Base-by-base conservation (phyloP, 2,888 invertebrate species). In the Patella caerulea region DNA sequence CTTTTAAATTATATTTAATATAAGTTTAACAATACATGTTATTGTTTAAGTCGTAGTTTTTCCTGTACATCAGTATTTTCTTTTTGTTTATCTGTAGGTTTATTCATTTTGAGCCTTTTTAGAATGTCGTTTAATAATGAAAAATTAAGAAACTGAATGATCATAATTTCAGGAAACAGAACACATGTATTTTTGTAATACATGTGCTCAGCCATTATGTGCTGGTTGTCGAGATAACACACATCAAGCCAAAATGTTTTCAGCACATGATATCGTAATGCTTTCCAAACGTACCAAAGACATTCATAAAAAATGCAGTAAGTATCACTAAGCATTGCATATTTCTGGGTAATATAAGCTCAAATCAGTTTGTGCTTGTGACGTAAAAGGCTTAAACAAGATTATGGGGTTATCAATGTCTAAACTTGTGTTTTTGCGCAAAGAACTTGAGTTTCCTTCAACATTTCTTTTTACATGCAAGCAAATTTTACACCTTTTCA, bases 101-200 rank as follows among this genome's bases (percentile, higher is more conserved):
- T 19, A 14, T 45, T 5, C 15, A 15, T 24, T n/a, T 56, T 0
- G 14, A n/a, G n/a, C 17, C 55, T 17, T 45, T 45, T 7, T 9
- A 45, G 45, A 45, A 45, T 45, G 45, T 45, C 45, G 7, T 45
- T 45, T 45, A 45, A 9, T 45, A 45, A 45, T 45, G 9, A 45
- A 7, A 45, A 7, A 45, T 45, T 5, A 45, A 45, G 45, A 45
- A 45, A 45, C 45, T 45, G 45, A 45, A 45, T 45, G 45, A 45
- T 45, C 45, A 45, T 45, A 45, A 45, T 83, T 86, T n/a, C 83
- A 91, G 91, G 84, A 87, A 19, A 81, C 83, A 3, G 88, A 87
- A 72, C 94, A 94, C 78, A 95, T 95, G 95, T 95, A 93, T 91
- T 95, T 95, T 93, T 95, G 95, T 92, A 95, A 94, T 89, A 95